Evolutionary conservation across 1,140 invertebrate species (phyloP).

Genomic region (Dufourea novaeangliae): DNA sequence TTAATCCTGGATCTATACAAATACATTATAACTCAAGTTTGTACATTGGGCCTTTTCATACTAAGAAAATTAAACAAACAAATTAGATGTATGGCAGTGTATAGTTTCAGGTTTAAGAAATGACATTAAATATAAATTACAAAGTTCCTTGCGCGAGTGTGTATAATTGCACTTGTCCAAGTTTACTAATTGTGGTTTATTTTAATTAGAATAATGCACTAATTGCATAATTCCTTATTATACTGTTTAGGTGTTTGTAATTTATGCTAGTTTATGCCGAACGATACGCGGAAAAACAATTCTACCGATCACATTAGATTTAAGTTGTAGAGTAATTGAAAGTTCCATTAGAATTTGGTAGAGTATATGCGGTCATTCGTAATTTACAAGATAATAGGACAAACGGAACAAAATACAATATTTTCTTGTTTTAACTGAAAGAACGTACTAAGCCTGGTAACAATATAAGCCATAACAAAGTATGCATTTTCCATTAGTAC

Average conservation of each 20-base stretch:
- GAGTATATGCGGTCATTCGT: not conserved
- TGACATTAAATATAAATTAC: not conserved
- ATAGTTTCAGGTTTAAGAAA: not conserved
- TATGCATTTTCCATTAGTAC: conserved; percentile 85
- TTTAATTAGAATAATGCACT: not conserved
- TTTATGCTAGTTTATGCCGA: not conserved
- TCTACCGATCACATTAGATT: not conserved
- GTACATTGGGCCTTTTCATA: not conserved
- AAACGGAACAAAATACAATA: conserved; percentile 1
- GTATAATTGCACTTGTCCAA: not conserved
- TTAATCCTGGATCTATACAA: conserved; percentile 29
- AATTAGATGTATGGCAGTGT: not conserved
- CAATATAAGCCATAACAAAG: conserved; percentile 76
- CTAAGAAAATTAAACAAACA: no score
- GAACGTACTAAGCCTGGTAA: conserved; percentile 60
- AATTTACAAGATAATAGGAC: not conserved
- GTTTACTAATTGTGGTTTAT: not conserved
- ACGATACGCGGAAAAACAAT: not conserved
- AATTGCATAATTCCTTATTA: not conserved
- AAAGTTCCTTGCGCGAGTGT: not conserved
- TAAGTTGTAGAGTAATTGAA: not conserved
- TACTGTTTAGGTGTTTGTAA: not conserved
- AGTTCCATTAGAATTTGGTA: not conserved
- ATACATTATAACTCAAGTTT: not conserved
- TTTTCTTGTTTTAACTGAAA: conserved; percentile 42